phyloP scores from a whole-genome alignment of 2,888 invertebrate species.

The Nephrotoma flavescens region DNA sequence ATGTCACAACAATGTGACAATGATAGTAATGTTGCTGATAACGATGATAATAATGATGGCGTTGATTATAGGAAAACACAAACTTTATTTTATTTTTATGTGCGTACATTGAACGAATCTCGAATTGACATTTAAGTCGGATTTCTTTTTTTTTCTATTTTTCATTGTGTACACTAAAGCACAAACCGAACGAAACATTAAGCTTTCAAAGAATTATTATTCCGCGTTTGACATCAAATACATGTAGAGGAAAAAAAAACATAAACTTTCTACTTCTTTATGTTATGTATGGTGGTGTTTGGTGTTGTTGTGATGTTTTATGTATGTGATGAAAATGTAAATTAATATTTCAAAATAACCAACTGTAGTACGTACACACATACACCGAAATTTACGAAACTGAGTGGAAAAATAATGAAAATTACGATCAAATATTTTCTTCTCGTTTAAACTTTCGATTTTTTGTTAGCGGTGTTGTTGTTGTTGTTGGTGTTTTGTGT shows the following conservation, averaged over 20 bases:
- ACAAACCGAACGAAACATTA: too few species aligned
- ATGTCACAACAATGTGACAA: neutral
- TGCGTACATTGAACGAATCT: neutral
- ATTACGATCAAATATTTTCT: too few species aligned
- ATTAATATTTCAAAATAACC: neutral
- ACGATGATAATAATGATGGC: neutral
- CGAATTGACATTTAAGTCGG: neutral
- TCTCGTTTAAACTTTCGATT: too few species aligned
- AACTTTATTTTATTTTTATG: neutral
- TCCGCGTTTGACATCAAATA: too few species aligned
- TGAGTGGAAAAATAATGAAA: too few species aligned
- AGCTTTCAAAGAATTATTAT: too few species aligned
- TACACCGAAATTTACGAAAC: neutral
- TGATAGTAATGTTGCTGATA: neutral
- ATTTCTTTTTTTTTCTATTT: neutral
- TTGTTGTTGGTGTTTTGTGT: neutral
- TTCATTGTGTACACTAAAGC: too few species aligned
- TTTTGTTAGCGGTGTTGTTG: too few species aligned
- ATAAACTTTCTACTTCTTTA: too few species aligned
- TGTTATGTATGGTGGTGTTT: too few species aligned
- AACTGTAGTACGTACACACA: neutral
- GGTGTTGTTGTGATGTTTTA: neutral
- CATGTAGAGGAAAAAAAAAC: too few species aligned
- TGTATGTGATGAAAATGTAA: neutral
- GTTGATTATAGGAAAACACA: neutral